Percentiles rank a stretch among this genome's conserved stretches.
phyloP scores from a whole-genome alignment of 2,113 vertebrate genomes.

The Jaculus jaculus region DNA sequence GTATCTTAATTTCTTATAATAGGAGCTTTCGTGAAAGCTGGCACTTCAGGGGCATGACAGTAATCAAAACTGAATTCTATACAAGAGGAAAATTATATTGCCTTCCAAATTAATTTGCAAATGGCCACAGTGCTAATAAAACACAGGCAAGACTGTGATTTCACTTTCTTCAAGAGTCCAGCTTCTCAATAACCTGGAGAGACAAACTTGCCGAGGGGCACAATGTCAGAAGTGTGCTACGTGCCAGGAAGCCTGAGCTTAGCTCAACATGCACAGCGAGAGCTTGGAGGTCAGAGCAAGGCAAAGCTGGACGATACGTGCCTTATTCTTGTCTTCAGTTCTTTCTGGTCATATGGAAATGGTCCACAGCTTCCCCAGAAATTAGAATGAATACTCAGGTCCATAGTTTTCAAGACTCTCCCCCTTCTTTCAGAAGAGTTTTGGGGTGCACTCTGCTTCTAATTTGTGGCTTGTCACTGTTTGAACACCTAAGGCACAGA shows the following conservation, averaged over 20 bases:
- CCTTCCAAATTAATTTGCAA: constrained; percentile 74
- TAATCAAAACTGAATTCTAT: constrained; percentile 74
- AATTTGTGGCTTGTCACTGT: too few species aligned
- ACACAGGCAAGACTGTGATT: constrained; percentile 17
- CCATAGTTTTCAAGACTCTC: background rate
- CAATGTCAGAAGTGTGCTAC: fast-evolving
- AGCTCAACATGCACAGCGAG: background rate
- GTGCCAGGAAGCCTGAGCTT: background rate
- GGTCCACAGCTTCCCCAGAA: background rate
- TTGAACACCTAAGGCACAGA: background rate
- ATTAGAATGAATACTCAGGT: background rate
- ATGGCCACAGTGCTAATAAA: constrained; percentile 64
- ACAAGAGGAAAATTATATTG: constrained; percentile 74
- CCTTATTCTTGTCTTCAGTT: background rate
- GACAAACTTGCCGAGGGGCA: background rate
- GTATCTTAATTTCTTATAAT: constrained; percentile 73
- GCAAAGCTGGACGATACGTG: fast-evolving
- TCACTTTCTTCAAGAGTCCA: constrained; percentile 47
- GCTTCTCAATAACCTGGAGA: background rate
- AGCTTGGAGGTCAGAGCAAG: fast-evolving
- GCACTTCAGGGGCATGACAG: constrained; percentile 52
- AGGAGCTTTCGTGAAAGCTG: constrained; percentile 48
- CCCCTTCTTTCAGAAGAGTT: background rate
- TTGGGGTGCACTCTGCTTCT: too few species aligned
- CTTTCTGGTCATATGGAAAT: background rate